Conservation (phyloP, 2,888 invertebrate species). For the Amiota mariae region DNA sequence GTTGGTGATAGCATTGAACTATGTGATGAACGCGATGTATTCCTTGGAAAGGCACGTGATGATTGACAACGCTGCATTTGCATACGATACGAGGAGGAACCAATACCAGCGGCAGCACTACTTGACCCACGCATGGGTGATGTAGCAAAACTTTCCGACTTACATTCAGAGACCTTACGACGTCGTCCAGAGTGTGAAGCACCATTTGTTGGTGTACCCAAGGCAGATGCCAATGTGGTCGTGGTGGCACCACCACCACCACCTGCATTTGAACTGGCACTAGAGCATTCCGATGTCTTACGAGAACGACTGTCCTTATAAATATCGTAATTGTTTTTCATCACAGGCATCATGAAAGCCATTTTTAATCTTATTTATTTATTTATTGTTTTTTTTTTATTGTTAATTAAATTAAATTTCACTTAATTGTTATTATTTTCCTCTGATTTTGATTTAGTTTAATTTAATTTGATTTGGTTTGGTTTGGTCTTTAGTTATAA, state of each 20-base stretch:
- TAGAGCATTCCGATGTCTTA: constrained; percentile 83
- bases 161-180: constrained; percentile 75
- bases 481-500: neutral
- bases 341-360: constrained; percentile 97
- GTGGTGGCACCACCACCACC: constrained; percentile 75
- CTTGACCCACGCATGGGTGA: constrained; percentile 71
- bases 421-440: neutral
- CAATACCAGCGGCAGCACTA: neutral
- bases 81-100: constrained; percentile 61
- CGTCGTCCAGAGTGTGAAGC: constrained; percentile 71
- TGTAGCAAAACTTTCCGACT: constrained; percentile 75
- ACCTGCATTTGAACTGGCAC: constrained; percentile 49
- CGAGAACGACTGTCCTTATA: constrained; percentile 86
- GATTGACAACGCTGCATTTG: constrained; percentile 73
- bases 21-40: constrained; percentile 78
- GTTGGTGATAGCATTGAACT: constrained; percentile 76
- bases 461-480: neutral
- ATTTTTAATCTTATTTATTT: constrained; percentile 73
- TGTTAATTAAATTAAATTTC: neutral
- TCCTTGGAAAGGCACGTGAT: constrained; percentile 78
- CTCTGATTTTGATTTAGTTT: neutral
- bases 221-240: constrained; percentile 76
- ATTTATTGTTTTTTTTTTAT: constrained; percentile 31
- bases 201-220: constrained; percentile 74
- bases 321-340: constrained; percentile 95